Conservation (phyloP, 1,140 invertebrate genomes). For the Macrosteles quadrilineatus region DNA sequence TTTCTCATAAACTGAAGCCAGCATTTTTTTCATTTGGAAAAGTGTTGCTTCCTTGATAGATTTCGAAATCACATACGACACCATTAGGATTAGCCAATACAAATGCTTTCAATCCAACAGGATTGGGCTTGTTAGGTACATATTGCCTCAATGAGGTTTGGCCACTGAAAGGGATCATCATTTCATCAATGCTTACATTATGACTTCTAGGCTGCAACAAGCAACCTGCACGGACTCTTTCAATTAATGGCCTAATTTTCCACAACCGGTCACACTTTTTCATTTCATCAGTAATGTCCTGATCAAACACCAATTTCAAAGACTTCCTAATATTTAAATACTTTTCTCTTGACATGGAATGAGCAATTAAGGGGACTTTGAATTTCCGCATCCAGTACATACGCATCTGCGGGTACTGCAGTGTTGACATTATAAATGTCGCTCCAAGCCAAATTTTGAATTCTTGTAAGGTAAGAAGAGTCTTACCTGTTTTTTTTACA, state of each 20-base stretch:
- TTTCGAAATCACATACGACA: slow-evolving; percentile 35
- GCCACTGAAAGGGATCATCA: slow-evolving; percentile 38
- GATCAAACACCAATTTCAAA: slow-evolving; percentile 25
- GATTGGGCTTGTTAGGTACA: slow-evolving; percentile 37
- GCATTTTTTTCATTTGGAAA: slow-evolving; percentile 12
- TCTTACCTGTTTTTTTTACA: neutral
- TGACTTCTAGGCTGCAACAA: slow-evolving; percentile 23
- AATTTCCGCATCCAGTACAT: slow-evolving; percentile 5
- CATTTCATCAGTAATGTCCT: slow-evolving; percentile 27
- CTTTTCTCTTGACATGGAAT: slow-evolving; percentile 17
- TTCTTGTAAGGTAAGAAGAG: neutral
- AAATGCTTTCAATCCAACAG: slow-evolving; percentile 39
- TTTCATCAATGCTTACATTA: slow-evolving; percentile 34
- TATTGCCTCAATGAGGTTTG: slow-evolving; percentile 26
- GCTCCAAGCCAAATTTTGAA: neutral
- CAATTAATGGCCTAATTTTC: slow-evolving; percentile 34
- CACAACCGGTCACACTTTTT: slow-evolving; percentile 32
- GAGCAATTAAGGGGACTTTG: too few species aligned
- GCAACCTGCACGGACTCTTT: slow-evolving; percentile 24
- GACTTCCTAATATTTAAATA: slow-evolving; percentile 17
- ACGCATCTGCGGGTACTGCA: neutral
- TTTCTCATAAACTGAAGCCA: slow-evolving; percentile 36
- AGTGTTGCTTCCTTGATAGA: slow-evolving; percentile 18
- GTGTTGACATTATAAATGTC: neutral
- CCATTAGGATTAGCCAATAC: slow-evolving; percentile 35